Conservation (phyloP, 2,113 vertebrate genomes). For the Sakesphorus luctuosus region DNA sequence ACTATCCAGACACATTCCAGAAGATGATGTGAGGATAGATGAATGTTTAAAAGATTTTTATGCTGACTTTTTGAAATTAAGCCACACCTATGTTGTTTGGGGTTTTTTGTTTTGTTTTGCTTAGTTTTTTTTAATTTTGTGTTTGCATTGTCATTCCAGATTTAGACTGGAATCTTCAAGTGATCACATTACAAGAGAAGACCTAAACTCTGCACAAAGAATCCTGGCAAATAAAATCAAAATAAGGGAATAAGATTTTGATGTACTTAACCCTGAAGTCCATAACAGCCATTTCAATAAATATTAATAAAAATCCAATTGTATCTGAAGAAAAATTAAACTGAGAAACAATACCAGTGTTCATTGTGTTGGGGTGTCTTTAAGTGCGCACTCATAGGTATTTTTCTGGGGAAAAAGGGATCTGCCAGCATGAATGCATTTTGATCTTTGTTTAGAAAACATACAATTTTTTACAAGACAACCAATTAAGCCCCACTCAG, state of each 20-base stretch:
- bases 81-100: rapidly evolving
- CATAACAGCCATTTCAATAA: not conserved
- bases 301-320: not conserved
- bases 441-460: conserved; percentile 1
- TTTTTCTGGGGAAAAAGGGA: not conserved
- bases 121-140: not conserved
- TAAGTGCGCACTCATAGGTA: not conserved
- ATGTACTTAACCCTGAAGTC: not conserved
- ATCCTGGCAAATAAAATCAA: not conserved
- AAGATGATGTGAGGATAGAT: not conserved
- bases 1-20: not conserved
- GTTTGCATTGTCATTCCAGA: not conserved
- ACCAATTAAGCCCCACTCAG: conserved; percentile 14
- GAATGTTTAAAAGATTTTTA: not conserved
- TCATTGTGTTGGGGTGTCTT: not conserved
- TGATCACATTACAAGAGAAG: not conserved
- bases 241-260: not conserved
- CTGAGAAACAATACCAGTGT: not conserved
- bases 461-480: not conserved
- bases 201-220: not conserved
- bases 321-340: not conserved
- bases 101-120: too few relatives aligned
- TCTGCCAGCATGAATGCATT: not conserved
- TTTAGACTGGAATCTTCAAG: not conserved
- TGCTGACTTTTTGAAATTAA: not conserved